Conservation (phyloP, 1,140 invertebrate genomes). For the Calliopsis andreniformis region DNA sequence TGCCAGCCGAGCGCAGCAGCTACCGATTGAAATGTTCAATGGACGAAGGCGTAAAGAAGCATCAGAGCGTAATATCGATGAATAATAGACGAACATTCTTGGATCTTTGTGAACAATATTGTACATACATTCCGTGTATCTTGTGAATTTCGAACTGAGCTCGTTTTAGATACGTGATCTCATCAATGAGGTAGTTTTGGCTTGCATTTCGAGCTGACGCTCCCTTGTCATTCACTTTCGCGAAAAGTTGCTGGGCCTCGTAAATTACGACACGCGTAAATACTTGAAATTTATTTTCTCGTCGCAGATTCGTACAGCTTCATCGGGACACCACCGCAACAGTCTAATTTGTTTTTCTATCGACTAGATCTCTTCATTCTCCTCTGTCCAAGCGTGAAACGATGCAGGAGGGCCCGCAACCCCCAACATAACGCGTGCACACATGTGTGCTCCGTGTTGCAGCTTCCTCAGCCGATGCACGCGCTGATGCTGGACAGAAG, state of each 20-base stretch:
- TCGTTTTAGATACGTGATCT: conserved; percentile 28
- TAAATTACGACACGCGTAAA: too few species aligned
- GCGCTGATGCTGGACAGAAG: neutral
- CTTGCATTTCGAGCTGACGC: conserved; percentile 9
- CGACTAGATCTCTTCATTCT: neutral
- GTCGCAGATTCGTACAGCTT: too few species aligned
- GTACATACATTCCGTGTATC: neutral
- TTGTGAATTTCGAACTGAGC: neutral
- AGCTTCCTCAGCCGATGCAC: conserved; percentile 34
- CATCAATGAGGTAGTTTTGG: conserved; percentile 36
- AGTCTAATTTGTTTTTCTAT: neutral
- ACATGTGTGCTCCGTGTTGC: conserved; percentile 44
- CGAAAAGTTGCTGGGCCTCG: conserved; percentile 4
- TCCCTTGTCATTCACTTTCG: neutral
- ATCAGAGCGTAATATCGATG: too few species aligned
- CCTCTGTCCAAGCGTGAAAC: conserved; percentile 14
- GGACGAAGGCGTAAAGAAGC: too few species aligned
- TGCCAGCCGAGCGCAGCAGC: too few species aligned
- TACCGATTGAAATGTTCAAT: too few species aligned
- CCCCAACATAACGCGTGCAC: conserved; percentile 64
- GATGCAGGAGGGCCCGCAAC: conserved; percentile 75
- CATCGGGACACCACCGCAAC: too few species aligned
- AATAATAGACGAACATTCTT: too few species aligned
- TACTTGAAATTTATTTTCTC: too few species aligned
- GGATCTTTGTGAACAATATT: neutral